These are phyloP conservation scores for Drosophila sechellia DNA, from an alignment of 1,140 invertebrate genomes.

Conservation along the genomic window DNA sequence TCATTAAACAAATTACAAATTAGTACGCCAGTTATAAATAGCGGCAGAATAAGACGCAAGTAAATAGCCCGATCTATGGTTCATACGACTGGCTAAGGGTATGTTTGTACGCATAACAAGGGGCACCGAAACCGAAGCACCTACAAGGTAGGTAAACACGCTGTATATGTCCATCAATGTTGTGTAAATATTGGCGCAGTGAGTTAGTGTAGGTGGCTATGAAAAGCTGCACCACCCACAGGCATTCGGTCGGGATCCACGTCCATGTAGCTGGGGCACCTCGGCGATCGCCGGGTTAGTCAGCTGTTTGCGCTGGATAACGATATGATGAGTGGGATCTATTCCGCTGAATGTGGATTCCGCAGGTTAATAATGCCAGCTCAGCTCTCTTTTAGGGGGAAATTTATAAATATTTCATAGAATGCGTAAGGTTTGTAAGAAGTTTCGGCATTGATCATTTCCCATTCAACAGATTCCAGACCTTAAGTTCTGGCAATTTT, in stretches of 20 bases:
- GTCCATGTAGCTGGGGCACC: conserved; percentile 23
- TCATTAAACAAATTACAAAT: conserved; percentile 69
- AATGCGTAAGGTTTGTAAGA: neutral
- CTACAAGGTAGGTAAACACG: conserved; percentile 57
- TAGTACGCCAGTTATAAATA: conserved; percentile 65
- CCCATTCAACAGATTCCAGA: neutral
- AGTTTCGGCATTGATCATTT: neutral
- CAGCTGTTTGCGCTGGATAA: conserved; percentile 45
- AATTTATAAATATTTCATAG: neutral
- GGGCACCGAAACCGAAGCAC: conserved; percentile 36
- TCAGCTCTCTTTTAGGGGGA: neutral
- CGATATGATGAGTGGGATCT: conserved; percentile 34
- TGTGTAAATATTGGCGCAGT: conserved; percentile 60
- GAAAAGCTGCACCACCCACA: conserved; percentile 55
- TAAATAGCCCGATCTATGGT: conserved; percentile 41
- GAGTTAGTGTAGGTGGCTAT: conserved; percentile 29
- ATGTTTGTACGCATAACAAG: conserved; percentile 27
- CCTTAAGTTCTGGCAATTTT: neutral
- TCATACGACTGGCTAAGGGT: conserved; percentile 4
- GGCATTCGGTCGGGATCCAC: conserved; percentile 16
- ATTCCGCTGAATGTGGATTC: conserved; percentile 34
- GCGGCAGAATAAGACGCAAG: conserved; percentile 47
- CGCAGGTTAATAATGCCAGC: conserved; percentile 13
- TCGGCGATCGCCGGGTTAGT: conserved; percentile 38
- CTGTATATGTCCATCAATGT: conserved; percentile 60